Evolutionary conservation across 2,888 invertebrate genomes (phyloP).

Genomic region (Chrysodeixis includens): DNA sequence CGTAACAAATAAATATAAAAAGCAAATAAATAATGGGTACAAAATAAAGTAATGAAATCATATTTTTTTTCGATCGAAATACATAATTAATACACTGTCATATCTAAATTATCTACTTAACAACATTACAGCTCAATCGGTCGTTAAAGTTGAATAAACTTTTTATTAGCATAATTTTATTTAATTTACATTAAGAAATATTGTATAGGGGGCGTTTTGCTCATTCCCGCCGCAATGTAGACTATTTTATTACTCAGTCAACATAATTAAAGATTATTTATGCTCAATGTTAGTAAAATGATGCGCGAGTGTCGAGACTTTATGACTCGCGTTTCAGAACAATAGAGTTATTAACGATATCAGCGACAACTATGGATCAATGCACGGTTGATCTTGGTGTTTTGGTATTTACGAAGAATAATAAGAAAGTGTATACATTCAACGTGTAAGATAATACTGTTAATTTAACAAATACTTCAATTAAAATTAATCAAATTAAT

Average conservation of each 20-base stretch:
- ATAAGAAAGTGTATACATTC: slow-evolving; percentile 15
- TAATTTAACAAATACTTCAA: slow-evolving; percentile 20
- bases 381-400: slow-evolving; percentile 53
- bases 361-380: slow-evolving; percentile 58
- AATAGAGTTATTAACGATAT: slow-evolving; percentile 64
- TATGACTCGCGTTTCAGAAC: slow-evolving; percentile 53
- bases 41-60: too few species aligned
- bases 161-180: too few species aligned
- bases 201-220: slow-evolving; percentile 44
- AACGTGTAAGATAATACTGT: slow-evolving; percentile 9
- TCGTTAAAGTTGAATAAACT: too few species aligned
- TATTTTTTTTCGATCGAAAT: too few species aligned
- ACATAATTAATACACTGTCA: too few species aligned
- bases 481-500: slow-evolving; percentile 22
- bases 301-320: slow-evolving; percentile 29
- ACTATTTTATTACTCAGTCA: slow-evolving; percentile 21
- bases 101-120: too few species aligned
- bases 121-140: background rate
- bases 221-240: background rate
- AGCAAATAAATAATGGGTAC: too few species aligned
- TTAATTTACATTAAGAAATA: background rate
- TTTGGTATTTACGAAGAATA: slow-evolving; percentile 36
- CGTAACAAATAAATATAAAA: too few species aligned
- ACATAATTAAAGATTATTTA: slow-evolving; percentile 37
- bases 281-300: slow-evolving; percentile 30